Evolutionary conservation across 2,888 invertebrate genomes (phyloP), one percentile per base, ranked within the genome.

Genomic region (Platynereis dumerilii): DNA sequence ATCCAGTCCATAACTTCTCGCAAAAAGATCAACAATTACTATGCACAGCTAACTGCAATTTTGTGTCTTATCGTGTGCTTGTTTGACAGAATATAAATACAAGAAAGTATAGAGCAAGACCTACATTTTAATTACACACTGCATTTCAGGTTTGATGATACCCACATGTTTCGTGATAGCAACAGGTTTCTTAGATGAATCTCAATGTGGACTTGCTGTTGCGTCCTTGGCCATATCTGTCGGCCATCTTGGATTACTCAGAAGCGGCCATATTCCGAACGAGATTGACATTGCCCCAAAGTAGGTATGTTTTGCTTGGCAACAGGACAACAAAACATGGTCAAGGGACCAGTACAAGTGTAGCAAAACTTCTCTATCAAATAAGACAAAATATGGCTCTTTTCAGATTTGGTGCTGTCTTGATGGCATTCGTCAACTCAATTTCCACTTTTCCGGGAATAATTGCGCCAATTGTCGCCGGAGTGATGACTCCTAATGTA

Each of bases 251-350:
- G 48, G 48, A n/a, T 48, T 48, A 5, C 5, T n/a, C 10, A 5
- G 48, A 22, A 7, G 7, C 17, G 48, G 48, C 5, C 48, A 48
- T 22, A 48, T 48, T 5, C 3, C 22, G 5, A 48, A 48, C n/a
- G 10, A 48, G 17, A n/a, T 48, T n/a, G 48, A 48, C n/a, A 48
- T 48, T 12, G 48, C 48, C 17, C 48, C 48, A 48, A 48, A n/a
- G 48, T 48, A 48, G n/a, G 10, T 12, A 34, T 34, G 34, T n/a
- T n/a, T n/a, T n/a, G n/a, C n/a, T n/a, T n/a, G n/a, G n/a, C n/a
- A n/a, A n/a, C n/a, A n/a, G n/a, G n/a, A n/a, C n/a, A n/a, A n/a
- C n/a, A n/a, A n/a, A n/a, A n/a, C n/a, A n/a, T n/a, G n/a, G n/a
- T n/a, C n/a, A n/a, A n/a, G n/a, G n/a, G n/a, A n/a, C n/a, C n/a